These are phyloP conservation scores for Morone saxatilis DNA, from an alignment of 2,113 vertebrate genomes.

Conservation along the genomic window DNA sequence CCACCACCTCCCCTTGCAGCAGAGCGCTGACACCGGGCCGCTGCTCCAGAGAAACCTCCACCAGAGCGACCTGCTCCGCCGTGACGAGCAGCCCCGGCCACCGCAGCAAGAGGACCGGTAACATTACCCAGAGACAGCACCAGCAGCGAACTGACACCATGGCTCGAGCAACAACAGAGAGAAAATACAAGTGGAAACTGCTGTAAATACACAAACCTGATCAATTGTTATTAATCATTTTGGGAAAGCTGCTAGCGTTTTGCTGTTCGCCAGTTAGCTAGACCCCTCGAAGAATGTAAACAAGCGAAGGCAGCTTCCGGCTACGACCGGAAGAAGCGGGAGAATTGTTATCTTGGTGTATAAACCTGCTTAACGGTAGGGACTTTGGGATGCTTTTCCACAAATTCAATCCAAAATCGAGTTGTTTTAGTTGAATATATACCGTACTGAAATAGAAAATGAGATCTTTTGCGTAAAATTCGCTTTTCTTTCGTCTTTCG, in stretches of 20 bases:
- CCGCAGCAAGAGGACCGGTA: constrained; percentile 67
- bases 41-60: constrained; percentile 82
- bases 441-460: too few species aligned
- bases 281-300: constrained; percentile 65
- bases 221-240: constrained; percentile 41
- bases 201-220: not conserved
- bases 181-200: not conserved
- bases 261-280: not conserved
- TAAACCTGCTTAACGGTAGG: not conserved
- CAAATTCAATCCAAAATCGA: not conserved
- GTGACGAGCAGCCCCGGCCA: constrained; percentile 58
- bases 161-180: not conserved
- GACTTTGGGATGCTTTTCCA: not conserved
- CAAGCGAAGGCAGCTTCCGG: constrained; percentile 71
- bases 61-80: constrained; percentile 79
- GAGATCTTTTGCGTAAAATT: not conserved
- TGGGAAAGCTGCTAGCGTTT: not conserved
- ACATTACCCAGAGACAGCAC: constrained; percentile 32
- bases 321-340: constrained; percentile 35
- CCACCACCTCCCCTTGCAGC: constrained; percentile 83
- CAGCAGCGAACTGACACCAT: constrained; percentile 61
- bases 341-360: constrained; percentile 9
- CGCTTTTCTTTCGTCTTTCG: too few species aligned
- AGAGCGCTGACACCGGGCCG: constrained; percentile 68
- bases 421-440: not conserved